Conservation (phyloP, 2,888 invertebrate genomes). For the Halictus quadricinctus region DNA sequence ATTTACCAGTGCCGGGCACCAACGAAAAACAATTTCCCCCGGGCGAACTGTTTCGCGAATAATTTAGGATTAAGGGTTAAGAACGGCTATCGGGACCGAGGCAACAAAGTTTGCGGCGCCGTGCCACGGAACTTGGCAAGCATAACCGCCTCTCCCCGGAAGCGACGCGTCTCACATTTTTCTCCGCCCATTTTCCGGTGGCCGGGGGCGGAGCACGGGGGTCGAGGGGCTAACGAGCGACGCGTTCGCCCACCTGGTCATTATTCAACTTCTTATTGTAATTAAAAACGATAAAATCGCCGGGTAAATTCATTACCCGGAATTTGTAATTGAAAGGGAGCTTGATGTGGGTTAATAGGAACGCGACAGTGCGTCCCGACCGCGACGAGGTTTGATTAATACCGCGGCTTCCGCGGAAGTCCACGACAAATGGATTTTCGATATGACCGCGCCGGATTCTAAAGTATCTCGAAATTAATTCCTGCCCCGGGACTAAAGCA, state of each 20-base stretch:
- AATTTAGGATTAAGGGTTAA: slow-evolving; percentile 51
- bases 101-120: slow-evolving; percentile 36
- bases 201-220: neutral
- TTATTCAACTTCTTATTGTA: slow-evolving; percentile 19
- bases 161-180: slow-evolving; percentile 33
- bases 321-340: slow-evolving; percentile 33
- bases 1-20: neutral
- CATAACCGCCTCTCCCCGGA: slow-evolving; percentile 21
- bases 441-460: slow-evolving; percentile 42
- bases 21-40: slow-evolving; percentile 3
- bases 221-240: slow-evolving; percentile 29
- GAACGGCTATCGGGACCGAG: slow-evolving; percentile 20
- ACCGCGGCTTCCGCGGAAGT: slow-evolving; percentile 47
- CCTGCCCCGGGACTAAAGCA: slow-evolving; percentile 8
- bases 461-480: slow-evolving; percentile 57
- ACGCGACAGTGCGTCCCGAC: slow-evolving; percentile 30
- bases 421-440: slow-evolving; percentile 64
- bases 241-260: neutral
- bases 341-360: slow-evolving; percentile 20
- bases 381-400: slow-evolving; percentile 50
- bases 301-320: slow-evolving; percentile 4
- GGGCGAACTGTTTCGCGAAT: slow-evolving; percentile 34
- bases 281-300: slow-evolving; percentile 23
- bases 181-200: neutral
- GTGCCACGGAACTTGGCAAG: slow-evolving; percentile 39